phyloP scores from a whole-genome alignment of 2,113 vertebrate genomes.

The Gymnobelideus leadbeateri region DNA sequence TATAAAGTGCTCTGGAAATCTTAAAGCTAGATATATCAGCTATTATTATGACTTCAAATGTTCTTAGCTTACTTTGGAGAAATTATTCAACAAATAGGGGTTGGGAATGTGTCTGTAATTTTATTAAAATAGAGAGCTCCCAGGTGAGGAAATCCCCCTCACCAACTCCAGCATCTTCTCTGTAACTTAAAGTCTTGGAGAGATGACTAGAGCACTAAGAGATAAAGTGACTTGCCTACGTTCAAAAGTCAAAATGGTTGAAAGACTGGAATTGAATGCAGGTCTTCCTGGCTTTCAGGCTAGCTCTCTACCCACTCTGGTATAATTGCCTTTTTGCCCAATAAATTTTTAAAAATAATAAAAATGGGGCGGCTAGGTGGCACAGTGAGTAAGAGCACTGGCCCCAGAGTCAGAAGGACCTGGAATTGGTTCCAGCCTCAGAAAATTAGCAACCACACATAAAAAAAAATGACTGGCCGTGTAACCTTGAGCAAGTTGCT shows the following conservation, averaged over 20 bases:
- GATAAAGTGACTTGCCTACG: not conserved
- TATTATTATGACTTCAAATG: not conserved
- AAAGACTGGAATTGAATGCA: not conserved
- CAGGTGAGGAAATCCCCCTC: not conserved
- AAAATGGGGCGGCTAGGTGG: too few species aligned
- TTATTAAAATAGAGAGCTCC: not conserved
- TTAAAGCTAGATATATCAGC: not conserved
- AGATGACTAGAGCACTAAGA: too few species aligned
- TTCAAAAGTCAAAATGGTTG: not conserved
- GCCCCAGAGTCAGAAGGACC: too few species aligned
- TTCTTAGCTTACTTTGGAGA: not conserved
- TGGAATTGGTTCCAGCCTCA: too few species aligned
- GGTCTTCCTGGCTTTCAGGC: not conserved
- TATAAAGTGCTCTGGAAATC: not conserved
- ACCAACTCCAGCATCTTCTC: not conserved
- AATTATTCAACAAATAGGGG: not conserved
- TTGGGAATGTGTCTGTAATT: not conserved
- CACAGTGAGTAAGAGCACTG: too few species aligned
- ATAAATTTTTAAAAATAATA: not conserved
- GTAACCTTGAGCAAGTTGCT: too few species aligned
- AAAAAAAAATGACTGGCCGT: too few species aligned
- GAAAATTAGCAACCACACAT: too few species aligned
- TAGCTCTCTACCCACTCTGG: not conserved
- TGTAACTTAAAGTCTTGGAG: not conserved
- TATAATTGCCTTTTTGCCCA: not conserved